Conservation (phyloP, 2,113 vertebrate genomes). For the Zeus faber region DNA sequence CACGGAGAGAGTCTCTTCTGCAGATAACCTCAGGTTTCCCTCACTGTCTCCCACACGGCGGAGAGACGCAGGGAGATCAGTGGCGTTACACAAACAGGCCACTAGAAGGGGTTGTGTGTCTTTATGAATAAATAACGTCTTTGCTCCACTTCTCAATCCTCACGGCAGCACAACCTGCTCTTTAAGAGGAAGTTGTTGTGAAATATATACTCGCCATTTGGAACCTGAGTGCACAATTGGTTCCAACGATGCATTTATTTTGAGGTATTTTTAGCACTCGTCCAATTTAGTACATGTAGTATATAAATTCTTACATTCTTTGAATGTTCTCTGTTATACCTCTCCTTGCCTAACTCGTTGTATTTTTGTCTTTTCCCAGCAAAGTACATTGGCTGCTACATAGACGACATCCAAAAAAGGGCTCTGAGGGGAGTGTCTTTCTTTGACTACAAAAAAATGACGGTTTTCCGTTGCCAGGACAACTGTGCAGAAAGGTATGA, state of each 20-base stretch:
- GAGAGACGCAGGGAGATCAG: slow-evolving; percentile 45
- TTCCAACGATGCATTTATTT: too few relatives aligned
- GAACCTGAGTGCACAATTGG: too few relatives aligned
- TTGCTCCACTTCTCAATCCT: too few relatives aligned
- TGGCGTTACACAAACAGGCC: slow-evolving; percentile 58
- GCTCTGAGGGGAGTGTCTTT: slow-evolving; percentile 92
- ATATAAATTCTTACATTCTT: too few relatives aligned
- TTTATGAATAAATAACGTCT: slow-evolving; percentile 63
- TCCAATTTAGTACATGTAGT: too few relatives aligned
- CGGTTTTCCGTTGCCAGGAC: slow-evolving; percentile 98
- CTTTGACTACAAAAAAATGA: slow-evolving; percentile 99
- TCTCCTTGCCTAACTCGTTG: slow-evolving; percentile 8
- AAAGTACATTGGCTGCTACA: slow-evolving; percentile 90
- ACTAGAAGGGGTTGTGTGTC: slow-evolving; percentile 66
- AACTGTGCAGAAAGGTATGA: slow-evolving; percentile 95
- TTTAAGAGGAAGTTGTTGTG: too few relatives aligned
- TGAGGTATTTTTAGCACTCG: too few relatives aligned
- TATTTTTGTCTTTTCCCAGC: slow-evolving; percentile 70
- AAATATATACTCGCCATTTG: too few relatives aligned
- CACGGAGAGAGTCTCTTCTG: slow-evolving; percentile 30
- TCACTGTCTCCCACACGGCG: slow-evolving; percentile 14
- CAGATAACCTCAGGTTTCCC: slow-evolving; percentile 30
- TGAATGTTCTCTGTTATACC: neutral
- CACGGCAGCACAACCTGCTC: too few relatives aligned
- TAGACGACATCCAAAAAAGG: slow-evolving; percentile 84